A percentile compares a stretch with the other conserved stretches of the same genome.
Conservation (phyloP, 2,797 vertebrate genomes). For the Squalus acanthias region DNA sequence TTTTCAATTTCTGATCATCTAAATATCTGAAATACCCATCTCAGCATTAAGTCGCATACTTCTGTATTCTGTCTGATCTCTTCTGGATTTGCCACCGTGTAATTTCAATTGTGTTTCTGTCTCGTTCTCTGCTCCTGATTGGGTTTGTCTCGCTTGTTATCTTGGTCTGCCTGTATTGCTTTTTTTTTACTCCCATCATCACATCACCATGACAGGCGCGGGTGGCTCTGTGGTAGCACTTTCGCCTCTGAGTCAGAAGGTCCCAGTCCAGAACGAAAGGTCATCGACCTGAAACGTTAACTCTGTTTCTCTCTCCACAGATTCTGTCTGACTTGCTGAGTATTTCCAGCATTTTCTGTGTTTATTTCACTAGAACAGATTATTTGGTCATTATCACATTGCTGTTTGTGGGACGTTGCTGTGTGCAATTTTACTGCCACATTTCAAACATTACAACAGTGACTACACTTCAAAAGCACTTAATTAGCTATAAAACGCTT, state of each 20-base stretch:
- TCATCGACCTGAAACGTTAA: no score
- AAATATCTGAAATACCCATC: neutral
- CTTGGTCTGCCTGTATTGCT: neutral
- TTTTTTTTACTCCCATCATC: neutral
- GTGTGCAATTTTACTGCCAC: neutral
- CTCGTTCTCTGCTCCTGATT: neutral
- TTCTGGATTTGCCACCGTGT: neutral
- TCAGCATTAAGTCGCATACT: neutral
- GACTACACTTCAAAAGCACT: neutral
- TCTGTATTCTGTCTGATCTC: neutral
- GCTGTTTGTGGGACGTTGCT: neutral
- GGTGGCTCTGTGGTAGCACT: neutral
- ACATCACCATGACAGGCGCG: neutral
- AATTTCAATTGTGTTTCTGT: neutral
- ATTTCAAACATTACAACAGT: neutral
- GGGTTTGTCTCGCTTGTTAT: neutral
- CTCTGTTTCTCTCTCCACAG: no score
- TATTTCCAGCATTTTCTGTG: neutral
- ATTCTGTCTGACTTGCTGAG: no score
- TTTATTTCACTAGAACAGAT: neutral
- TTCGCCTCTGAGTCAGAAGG: neutral
- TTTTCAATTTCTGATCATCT: neutral
- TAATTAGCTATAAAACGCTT: neutral
- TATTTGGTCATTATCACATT: neutral
- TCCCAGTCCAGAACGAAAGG: neutral